Evolutionary conservation across 2,888 invertebrate species (phyloP).

Genomic region (Drosophila nr. medialis): DNA sequence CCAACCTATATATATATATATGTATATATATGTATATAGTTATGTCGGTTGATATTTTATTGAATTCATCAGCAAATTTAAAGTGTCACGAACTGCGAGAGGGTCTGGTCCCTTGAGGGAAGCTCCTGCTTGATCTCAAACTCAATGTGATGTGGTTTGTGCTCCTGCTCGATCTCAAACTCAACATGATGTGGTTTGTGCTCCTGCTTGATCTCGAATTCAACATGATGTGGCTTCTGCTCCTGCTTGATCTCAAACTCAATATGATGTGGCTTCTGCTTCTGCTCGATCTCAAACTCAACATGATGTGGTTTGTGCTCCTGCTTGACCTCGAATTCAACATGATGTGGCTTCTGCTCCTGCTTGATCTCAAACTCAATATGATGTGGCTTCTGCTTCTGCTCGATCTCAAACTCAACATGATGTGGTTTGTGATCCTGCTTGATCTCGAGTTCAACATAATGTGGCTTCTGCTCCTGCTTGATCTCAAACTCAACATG

Average conservation of each 20-base stretch:
- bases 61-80: conserved; percentile 10
- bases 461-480: too few relatives aligned
- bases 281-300: conserved; percentile 10
- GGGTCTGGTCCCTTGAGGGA: background rate
- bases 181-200: background rate
- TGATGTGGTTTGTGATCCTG: background rate
- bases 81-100: conserved; percentile 6
- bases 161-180: background rate
- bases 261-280: conserved; percentile 10
- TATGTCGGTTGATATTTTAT: conserved; percentile 1
- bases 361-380: conserved; percentile 14
- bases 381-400: conserved; percentile 16
- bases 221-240: conserved; percentile 11
- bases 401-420: background rate
- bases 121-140: conserved; percentile 3
- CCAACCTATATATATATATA: background rate
- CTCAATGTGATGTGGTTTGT: background rate
- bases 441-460: too few relatives aligned
- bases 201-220: conserved; percentile 9
- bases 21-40: conserved; percentile 3
- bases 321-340: background rate
- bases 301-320: background rate
- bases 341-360: background rate
- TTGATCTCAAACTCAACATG: too few relatives aligned
- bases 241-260: conserved; percentile 2